Evolutionary conservation across 2,888 invertebrate genomes (phyloP).

Genomic region (Stratiomys singularior): DNA sequence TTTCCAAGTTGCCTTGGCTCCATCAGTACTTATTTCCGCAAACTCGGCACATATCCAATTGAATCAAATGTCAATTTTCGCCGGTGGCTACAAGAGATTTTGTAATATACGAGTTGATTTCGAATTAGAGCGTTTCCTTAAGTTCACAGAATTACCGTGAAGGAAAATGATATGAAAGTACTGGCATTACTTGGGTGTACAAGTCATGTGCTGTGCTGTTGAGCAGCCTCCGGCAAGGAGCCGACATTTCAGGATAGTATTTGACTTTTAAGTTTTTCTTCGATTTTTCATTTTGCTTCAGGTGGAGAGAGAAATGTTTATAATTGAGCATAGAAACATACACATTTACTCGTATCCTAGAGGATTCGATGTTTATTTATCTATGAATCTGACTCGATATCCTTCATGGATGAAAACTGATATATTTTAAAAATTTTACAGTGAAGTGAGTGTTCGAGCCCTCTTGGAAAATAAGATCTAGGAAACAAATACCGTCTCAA

Average conservation of each 20-base stretch:
- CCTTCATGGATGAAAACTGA: too few species aligned
- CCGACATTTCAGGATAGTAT: conserved; percentile 17
- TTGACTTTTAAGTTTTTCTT: background rate
- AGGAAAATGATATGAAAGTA: conserved; percentile 1
- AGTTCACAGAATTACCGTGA: conserved; percentile 3
- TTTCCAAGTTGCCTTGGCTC: conserved; percentile 11
- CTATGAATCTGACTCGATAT: too few species aligned
- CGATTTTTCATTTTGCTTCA: conserved; percentile 3
- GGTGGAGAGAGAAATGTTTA: background rate
- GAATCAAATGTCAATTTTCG: conserved; percentile 56
- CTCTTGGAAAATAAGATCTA: too few species aligned
- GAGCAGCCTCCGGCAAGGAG: background rate
- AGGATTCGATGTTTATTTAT: too few species aligned
- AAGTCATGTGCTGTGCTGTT: background rate
- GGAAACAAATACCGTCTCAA: too few species aligned
- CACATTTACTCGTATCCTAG: too few species aligned
- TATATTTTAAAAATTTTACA: too few species aligned
- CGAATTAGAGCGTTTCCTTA: conserved; percentile 26
- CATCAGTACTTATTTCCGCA: conserved; percentile 30
- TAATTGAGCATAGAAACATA: too few species aligned
- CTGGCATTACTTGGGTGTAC: background rate
- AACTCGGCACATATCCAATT: conserved; percentile 53
- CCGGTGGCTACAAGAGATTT: conserved; percentile 46
- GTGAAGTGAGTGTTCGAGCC: too few species aligned
- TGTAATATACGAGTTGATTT: conserved; percentile 32